phyloP scores from a whole-genome alignment of 2,113 vertebrate species.

The Siniperca knerii region DNA sequence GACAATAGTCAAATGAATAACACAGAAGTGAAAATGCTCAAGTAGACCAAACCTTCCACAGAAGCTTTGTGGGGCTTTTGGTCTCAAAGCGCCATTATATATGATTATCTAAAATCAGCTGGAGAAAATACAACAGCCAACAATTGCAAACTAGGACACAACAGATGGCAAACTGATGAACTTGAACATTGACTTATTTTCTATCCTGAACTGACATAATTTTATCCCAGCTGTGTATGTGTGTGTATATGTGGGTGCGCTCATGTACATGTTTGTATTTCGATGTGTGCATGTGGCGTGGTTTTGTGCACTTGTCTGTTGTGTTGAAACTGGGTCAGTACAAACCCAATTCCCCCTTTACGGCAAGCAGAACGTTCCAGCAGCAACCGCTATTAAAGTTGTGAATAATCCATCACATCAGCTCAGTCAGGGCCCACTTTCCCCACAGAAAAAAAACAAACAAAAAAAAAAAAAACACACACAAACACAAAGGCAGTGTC shows the following conservation, averaged over 20 bases:
- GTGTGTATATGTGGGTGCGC: not conserved
- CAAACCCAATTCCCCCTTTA: slow-evolving; percentile 50
- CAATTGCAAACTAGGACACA: slow-evolving; percentile 64
- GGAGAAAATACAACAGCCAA: slow-evolving; percentile 37
- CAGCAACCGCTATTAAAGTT: slow-evolving; percentile 61
- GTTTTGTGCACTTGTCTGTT: slow-evolving; percentile 38
- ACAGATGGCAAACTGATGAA: slow-evolving; percentile 69
- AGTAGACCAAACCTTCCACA: slow-evolving; percentile 3
- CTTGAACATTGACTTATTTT: slow-evolving; percentile 60
- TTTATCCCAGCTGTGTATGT: slow-evolving; percentile 15
- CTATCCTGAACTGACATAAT: slow-evolving; percentile 33
- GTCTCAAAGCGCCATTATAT: slow-evolving; percentile 26
- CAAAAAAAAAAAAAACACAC: no score
- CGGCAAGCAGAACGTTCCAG: slow-evolving; percentile 53
- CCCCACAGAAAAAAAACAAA: not conserved
- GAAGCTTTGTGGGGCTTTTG: slow-evolving; percentile 15
- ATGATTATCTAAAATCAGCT: slow-evolving; percentile 40
- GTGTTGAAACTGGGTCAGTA: slow-evolving; percentile 75
- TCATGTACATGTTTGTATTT: not conserved
- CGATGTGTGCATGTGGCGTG: not conserved
- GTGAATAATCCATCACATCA: slow-evolving; percentile 75
- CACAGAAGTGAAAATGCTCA: not conserved
- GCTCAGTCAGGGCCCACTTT: slow-evolving; percentile 17
- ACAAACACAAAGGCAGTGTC: not conserved
- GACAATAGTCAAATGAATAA: slow-evolving; percentile 14